Conservation (phyloP, 1,140 invertebrate species). For the Drosophila parabipectinata region DNA sequence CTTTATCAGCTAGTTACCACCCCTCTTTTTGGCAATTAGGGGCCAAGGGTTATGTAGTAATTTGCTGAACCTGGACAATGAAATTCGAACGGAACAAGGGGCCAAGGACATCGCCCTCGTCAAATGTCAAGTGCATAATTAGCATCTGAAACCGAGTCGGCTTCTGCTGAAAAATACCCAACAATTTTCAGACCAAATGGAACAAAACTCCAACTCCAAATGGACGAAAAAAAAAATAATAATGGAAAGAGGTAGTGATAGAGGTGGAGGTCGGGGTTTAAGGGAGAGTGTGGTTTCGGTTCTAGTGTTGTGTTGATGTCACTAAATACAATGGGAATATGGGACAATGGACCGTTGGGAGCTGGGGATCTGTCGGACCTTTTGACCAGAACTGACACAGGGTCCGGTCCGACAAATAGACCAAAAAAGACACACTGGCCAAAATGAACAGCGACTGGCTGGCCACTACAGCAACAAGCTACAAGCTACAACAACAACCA, state of each 20-base stretch:
- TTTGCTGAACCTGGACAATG: constrained; percentile 46
- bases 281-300: constrained; percentile 3
- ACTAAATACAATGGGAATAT: constrained; percentile 53
- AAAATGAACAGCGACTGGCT: constrained; percentile 24
- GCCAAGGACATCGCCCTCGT: constrained; percentile 45
- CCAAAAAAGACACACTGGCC: constrained; percentile 29
- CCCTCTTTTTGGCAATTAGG: constrained; percentile 15
- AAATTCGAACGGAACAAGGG: constrained; percentile 17
- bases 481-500: constrained; percentile 5
- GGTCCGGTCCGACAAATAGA: constrained; percentile 40
- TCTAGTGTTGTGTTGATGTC: constrained; percentile 36
- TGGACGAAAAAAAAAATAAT: constrained; percentile 16
- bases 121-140: constrained; percentile 80
- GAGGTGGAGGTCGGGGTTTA: background rate
- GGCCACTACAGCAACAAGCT: no score
- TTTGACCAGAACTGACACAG: constrained; percentile 38
- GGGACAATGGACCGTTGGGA: constrained; percentile 43
- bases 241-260: constrained; percentile 15
- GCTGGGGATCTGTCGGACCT: constrained; percentile 43
- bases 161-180: constrained; percentile 37
- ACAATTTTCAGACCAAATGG: constrained; percentile 13
- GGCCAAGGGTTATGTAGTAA: constrained; percentile 42
- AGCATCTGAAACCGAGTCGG: constrained; percentile 51
- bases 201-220: constrained; percentile 26
- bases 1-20: background rate